These are phyloP conservation scores for Acronicta aceris DNA, from an alignment of 2,888 invertebrate species.

Conservation along the genomic window DNA sequence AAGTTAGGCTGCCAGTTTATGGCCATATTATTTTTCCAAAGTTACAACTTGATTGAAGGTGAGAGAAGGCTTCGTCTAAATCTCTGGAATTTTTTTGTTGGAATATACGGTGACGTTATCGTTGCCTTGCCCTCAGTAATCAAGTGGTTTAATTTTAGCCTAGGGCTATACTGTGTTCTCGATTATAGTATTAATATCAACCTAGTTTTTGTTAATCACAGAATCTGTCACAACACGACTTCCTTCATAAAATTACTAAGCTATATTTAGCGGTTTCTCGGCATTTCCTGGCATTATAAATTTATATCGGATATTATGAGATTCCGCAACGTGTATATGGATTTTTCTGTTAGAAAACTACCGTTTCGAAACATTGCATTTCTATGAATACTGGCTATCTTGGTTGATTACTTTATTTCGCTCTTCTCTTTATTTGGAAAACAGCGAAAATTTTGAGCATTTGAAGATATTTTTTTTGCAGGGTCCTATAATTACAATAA, in stretches of 20 bases:
- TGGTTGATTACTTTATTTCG: neutral
- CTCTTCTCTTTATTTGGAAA: neutral
- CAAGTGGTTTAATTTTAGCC: neutral
- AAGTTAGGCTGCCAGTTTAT: too few relatives aligned
- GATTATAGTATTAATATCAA: conserved; percentile 19
- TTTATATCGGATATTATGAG: conserved; percentile 34
- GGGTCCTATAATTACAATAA: too few relatives aligned
- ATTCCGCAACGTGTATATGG: conserved; percentile 25
- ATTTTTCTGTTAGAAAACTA: conserved; percentile 17
- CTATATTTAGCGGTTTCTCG: conserved; percentile 29
- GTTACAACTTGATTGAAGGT: too few relatives aligned
- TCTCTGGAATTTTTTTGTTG: too few relatives aligned
- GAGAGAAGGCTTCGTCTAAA: too few relatives aligned
- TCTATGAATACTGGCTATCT: neutral
- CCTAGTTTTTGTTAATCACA: conserved; percentile 37
- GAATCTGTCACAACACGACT: conserved; percentile 31
- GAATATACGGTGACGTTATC: neutral
- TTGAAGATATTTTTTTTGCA: too few relatives aligned
- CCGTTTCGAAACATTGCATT: neutral
- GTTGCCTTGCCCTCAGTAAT: neutral
- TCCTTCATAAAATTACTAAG: conserved; percentile 31
- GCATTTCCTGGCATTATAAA: conserved; percentile 34
- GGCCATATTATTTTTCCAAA: too few relatives aligned
- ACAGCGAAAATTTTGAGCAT: too few relatives aligned
- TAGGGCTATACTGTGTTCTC: conserved; percentile 27